A percentile compares a stretch with the other conserved stretches of the same genome.
Conservation (phyloP, 2,113 vertebrate genomes). For the Serilophus lunatus region DNA sequence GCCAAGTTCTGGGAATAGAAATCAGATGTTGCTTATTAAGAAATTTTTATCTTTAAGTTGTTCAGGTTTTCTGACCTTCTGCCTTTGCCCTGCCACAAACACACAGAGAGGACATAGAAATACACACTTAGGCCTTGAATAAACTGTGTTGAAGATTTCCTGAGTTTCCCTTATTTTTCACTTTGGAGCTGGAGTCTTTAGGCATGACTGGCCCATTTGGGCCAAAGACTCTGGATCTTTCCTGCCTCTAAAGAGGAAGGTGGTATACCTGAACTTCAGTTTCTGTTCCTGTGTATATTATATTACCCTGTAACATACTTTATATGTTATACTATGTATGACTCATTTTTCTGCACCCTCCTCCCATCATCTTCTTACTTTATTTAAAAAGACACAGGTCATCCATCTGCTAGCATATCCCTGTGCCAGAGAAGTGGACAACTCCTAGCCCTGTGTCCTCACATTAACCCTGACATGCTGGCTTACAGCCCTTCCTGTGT, state of each 20-base stretch:
- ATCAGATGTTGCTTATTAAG: neutral
- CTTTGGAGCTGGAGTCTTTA: neutral
- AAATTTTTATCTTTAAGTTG: neutral
- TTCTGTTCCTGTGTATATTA: neutral
- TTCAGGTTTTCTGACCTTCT: neutral
- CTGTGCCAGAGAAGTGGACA: neutral
- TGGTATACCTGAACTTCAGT: neutral
- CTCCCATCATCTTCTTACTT: neutral
- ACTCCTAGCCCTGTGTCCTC: neutral
- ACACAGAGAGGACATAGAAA: neutral
- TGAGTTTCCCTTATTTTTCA: neutral
- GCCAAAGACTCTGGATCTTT: neutral
- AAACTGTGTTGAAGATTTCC: neutral
- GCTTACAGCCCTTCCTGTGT: accelerated
- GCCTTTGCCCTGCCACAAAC: neutral
- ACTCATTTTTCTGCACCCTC: neutral
- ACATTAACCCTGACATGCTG: accelerated
- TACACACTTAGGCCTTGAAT: neutral
- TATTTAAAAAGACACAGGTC: neutral
- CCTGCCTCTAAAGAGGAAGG: neutral
- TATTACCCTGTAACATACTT: neutral
- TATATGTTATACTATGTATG: accelerated
- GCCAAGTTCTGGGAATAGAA: neutral
- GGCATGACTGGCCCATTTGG: neutral
- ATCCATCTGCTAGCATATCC: neutral